phyloP scores from a whole-genome alignment of 2,797 vertebrate genomes.

The Hapalemur alaotrensis region DNA sequence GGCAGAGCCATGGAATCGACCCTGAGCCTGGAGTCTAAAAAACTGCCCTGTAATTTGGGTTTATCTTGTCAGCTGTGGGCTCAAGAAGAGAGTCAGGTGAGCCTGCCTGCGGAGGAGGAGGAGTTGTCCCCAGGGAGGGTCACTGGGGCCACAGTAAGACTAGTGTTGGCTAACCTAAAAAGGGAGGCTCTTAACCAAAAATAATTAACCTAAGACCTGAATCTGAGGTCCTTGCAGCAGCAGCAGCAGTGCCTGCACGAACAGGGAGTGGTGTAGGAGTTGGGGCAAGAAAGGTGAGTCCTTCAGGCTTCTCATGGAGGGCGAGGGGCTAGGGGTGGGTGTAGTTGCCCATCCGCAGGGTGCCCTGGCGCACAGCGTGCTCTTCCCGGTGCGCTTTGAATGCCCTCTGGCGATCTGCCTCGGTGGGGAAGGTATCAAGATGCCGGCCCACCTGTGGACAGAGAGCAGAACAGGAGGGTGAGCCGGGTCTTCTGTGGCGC shows the following conservation, averaged over 20 bases:
- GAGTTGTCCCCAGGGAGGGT: background rate
- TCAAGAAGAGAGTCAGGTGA: background rate
- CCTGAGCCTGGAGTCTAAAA: background rate
- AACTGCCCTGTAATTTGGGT: background rate
- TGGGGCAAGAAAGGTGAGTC: background rate
- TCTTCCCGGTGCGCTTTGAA: slow-evolving; percentile 83
- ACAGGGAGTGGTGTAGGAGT: background rate
- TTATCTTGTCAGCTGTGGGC: background rate
- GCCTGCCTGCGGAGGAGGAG: no score
- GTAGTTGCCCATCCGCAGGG: slow-evolving; percentile 80
- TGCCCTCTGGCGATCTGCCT: slow-evolving; percentile 77
- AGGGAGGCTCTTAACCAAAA: background rate
- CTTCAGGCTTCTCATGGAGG: background rate
- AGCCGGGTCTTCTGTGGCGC: background rate
- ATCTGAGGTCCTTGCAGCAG: background rate
- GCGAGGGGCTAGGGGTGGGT: slow-evolving; percentile 61
- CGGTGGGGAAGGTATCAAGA: slow-evolving; percentile 90
- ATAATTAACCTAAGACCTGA: background rate
- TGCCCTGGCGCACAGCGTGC: slow-evolving; percentile 70
- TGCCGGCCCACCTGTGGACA: slow-evolving; percentile 85
- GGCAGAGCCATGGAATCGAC: background rate
- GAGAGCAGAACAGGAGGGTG: background rate
- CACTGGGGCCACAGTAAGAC: no score
- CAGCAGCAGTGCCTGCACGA: background rate
- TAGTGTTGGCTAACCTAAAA: background rate